Evolutionary conservation across 1,140 invertebrate species (phyloP).

Genomic region (Micrasema longulum): DNA sequence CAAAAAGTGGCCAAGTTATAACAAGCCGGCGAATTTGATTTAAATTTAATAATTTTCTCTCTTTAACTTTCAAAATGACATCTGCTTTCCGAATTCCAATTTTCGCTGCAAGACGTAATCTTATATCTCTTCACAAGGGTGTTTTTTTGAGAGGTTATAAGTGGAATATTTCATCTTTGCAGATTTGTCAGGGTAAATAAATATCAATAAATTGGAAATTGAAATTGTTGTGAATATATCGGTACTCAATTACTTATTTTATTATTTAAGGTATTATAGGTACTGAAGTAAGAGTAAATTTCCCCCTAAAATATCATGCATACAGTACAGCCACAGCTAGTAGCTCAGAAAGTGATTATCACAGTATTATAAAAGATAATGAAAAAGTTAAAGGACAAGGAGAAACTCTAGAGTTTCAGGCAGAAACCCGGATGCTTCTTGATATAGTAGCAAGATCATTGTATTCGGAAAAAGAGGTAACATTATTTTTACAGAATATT

Average conservation of each 20-base stretch:
- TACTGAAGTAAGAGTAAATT: constrained; percentile 7
- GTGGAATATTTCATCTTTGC: constrained; percentile 7
- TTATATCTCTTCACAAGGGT: constrained; percentile 13
- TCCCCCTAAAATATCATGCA: background rate
- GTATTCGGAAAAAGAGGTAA: constrained; percentile 97
- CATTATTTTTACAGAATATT: constrained; percentile 1
- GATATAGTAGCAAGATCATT: constrained; percentile 97
- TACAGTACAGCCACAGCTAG: constrained; percentile 42
- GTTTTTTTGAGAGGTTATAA: constrained; percentile 17
- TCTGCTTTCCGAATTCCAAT: constrained; percentile 26
- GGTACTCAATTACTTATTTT: no score
- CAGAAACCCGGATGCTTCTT: constrained; percentile 94
- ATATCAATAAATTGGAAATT: no score
- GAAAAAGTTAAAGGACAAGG: constrained; percentile 70
- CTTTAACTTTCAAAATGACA: background rate
- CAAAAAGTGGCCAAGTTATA: no score
- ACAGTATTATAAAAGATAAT: constrained; percentile 49
- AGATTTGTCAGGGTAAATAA: constrained; percentile 22
- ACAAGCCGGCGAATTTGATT: no score
- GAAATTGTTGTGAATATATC: background rate
- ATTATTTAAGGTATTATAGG: background rate
- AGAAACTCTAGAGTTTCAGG: constrained; percentile 89
- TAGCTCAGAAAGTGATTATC: constrained; percentile 41
- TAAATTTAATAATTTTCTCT: no score
- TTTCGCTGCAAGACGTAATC: constrained; percentile 23